Evolutionary conservation across 2,888 invertebrate genomes (phyloP), one percentile per base, ranked within the genome.

Genomic region (Alloscopus bannaensis): DNA sequence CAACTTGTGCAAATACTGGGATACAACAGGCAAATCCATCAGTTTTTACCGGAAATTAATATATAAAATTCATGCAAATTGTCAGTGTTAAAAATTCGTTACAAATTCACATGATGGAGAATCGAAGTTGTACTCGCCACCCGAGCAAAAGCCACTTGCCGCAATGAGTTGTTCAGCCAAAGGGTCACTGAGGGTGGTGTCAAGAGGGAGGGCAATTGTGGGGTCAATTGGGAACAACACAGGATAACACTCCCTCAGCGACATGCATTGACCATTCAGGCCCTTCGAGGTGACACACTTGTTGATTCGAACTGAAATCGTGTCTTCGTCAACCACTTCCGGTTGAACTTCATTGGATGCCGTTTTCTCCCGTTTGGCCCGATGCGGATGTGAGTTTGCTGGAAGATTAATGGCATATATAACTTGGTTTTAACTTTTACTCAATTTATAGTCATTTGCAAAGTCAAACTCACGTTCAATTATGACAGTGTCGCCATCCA

Each of bases 231-330:
- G 65, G 20, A 81, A 81, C 55, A 84, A 75, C 8, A 83, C 22
- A 4, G 86, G 84, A 62, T 84, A 86, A 62, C 86, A 86, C 18
- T 81, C 75, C n/a, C 65, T 81, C 3, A 86, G 36, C 0, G 82
- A 66, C 20, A 66, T 72, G 59, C 86, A 86, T 6, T 40, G 65
- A 18, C 86, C 86, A 13, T 26, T 11, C n/a, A 52, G 40, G 1
- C 84, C 83, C 8, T 73, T 62, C 0, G 71, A 18, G 2, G 84
- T 81, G 4, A 31, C 36, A 60, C 86, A 85, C 3, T 47, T 0
- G 0, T 59, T 31, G 45, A 60, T 71, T 22, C 69, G 36, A 29
- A 68, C 40, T 1, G 42, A 24, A 45, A 76, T 29, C 1, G 68
- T 72, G 45, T 66, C 70, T 36, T 66, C 75, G 31, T 73, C 70